Conservation (phyloP, 2,888 invertebrate species). For the Nycteola revayana region DNA sequence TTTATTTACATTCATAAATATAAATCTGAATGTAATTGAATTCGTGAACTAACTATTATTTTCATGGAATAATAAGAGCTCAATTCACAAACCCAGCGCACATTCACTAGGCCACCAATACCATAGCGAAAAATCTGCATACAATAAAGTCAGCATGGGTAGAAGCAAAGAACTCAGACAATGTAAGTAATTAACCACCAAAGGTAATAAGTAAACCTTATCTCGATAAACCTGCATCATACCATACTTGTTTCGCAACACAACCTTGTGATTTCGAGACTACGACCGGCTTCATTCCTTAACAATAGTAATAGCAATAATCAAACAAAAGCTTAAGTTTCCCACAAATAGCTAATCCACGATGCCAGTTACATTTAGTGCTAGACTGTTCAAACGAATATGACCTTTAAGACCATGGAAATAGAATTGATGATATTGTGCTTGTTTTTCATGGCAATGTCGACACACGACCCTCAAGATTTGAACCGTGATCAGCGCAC, state of each 20-base stretch:
- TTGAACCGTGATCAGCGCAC: slow-evolving; percentile 36
- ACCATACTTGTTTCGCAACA: slow-evolving; percentile 39
- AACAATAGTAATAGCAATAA: slow-evolving; percentile 51
- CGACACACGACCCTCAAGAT: slow-evolving; percentile 43
- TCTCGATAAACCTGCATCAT: slow-evolving; percentile 29
- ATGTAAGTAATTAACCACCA: slow-evolving; percentile 22
- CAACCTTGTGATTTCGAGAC: slow-evolving; percentile 45
- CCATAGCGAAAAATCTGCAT: slow-evolving; percentile 15
- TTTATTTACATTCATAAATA: no score
- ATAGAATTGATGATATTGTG: slow-evolving; percentile 18
- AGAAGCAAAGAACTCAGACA: slow-evolving; percentile 15
- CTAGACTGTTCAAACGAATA: slow-evolving; percentile 21
- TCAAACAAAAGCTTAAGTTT: slow-evolving; percentile 54
- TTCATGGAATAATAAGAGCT: no score
- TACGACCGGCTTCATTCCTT: slow-evolving; percentile 33
- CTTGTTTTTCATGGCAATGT: slow-evolving; percentile 23
- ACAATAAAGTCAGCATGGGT: slow-evolving; percentile 25
- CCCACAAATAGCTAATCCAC: slow-evolving; percentile 50
- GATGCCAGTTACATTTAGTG: slow-evolving; percentile 26
- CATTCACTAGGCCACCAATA: background rate
- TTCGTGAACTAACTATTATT: no score
- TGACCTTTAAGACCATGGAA: slow-evolving; percentile 17
- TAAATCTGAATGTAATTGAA: no score
- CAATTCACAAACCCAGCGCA: no score
- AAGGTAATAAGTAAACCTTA: slow-evolving; percentile 23